Conservation (phyloP, 2,113 vertebrate genomes). For the Canis aureus region DNA sequence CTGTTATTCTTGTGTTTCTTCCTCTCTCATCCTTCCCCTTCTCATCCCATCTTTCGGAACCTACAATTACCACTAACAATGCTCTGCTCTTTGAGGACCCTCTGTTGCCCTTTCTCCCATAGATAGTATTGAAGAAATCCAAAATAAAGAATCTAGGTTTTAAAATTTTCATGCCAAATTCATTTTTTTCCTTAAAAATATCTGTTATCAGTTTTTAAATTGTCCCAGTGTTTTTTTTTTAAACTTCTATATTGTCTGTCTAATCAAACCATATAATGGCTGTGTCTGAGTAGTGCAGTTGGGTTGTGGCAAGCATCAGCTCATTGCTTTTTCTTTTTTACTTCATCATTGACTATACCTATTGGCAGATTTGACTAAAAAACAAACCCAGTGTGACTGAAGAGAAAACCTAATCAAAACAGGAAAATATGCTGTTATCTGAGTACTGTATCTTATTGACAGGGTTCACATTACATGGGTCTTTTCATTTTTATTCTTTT, state of each 20-base stretch:
- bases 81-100: not conserved
- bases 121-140: conserved; percentile 1
- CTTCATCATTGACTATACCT: not conserved
- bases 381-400: not conserved
- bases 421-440: not conserved
- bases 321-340: not conserved
- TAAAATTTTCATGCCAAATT: conserved; percentile 11
- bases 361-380: conserved; percentile 27
- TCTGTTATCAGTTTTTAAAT: conserved; percentile 6
- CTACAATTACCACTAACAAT: not conserved
- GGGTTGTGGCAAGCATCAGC: not conserved
- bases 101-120: not conserved
- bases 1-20: not conserved
- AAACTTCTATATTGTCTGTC: not conserved
- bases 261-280: not conserved
- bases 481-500: not conserved
- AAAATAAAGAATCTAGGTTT: conserved; percentile 5
- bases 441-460: not conserved
- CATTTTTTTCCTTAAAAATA: not conserved
- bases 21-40: not conserved
- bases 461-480: not conserved
- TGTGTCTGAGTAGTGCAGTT: not conserved
- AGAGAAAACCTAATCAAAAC: not conserved
- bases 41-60: not conserved
- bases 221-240: not conserved